Base-by-base conservation (phyloP, 2,797 vertebrate species). In the Lagocephalus sceleratus region DNA sequence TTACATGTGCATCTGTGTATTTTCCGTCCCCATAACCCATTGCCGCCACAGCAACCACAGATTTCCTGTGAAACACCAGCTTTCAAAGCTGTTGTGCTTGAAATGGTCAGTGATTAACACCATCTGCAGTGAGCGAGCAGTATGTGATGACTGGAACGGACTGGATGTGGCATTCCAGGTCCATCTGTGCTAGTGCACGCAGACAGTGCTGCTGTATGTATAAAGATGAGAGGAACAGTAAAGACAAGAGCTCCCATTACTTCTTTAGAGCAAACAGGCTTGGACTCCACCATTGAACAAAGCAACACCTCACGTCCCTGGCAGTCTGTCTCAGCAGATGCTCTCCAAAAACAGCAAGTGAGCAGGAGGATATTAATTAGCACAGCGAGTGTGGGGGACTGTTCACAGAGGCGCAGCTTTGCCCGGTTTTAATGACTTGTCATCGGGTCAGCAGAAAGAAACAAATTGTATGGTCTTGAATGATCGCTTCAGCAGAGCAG, bases 321-420 rank as follows among this genome's bases (percentile, higher is more conserved):
- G 70, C 73, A 63, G 50, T 47, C 26, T 38, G 40, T 52, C 42
- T 39, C 59, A 68, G 66, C 73, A 61, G 60, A 74, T n/a, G 47
- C 52, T 22, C 63, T 67, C 59, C 51, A 17, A 53, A 71, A 74
- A 60, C 75, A 72, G 75, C 57, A 12, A 14, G 72, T 54, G 54
- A 73, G 63, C 73, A 54, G 67, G 63, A 63, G 62, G 68, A 61
- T 73, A 84, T 73, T 82, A 77, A 85, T 82, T 78, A 83, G 58
- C 71, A 39, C 78, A 68, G 76, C 25, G 8, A 12, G 51, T 62
- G 47, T 22, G 41, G 4, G 7, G 5, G 50, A 52, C 29, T 15
- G 6, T 60, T 68, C 55, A 46, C 60, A 55, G 52, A 63, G 58
- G 57, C 50, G 15, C 26, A 0, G 29, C 49, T 73, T 69, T 22